These are phyloP conservation scores for Trichomycterus rosablanca DNA, from an alignment of 2,113 vertebrate species.

Conservation along the genomic window DNA sequence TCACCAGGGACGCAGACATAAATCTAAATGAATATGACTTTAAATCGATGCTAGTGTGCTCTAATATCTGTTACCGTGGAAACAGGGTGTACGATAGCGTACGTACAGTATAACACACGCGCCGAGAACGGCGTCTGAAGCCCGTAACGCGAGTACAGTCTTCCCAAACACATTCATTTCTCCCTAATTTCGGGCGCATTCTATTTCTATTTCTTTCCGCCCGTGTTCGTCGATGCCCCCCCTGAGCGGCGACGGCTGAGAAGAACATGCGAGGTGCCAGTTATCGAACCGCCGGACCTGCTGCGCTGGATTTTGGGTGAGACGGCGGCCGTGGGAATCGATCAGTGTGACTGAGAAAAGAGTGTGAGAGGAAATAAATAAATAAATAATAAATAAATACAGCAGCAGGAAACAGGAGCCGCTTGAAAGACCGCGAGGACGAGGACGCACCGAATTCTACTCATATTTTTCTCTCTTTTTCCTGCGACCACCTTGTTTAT, in stretches of 20 bases:
- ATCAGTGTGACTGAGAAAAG: constrained; percentile 24
- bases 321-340: constrained; percentile 21
- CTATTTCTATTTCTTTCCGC: too few relatives aligned
- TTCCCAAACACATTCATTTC: too few relatives aligned
- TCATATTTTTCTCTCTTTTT: constrained; percentile 29
- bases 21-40: constrained; percentile 50
- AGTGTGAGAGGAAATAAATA: not conserved
- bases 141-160: too few relatives aligned
- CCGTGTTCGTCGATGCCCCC: constrained; percentile 13
- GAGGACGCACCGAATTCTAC: constrained; percentile 12
- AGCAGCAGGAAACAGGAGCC: constrained; percentile 14
- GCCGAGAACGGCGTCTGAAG: constrained; percentile 14
- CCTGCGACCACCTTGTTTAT: constrained; percentile 3
- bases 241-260: not conserved
- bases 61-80: constrained; percentile 50
- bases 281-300: constrained; percentile 28
- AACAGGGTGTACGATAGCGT: constrained; percentile 33
- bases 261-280: constrained; percentile 16
- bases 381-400: too few relatives aligned
- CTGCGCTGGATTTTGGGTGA: constrained; percentile 32
- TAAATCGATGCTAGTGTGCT: constrained; percentile 45
- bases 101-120: too few relatives aligned
- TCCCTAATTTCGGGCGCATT: too few relatives aligned
- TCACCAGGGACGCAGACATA: constrained; percentile 21
- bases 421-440: constrained; percentile 26